Evolutionary conservation across 2,113 vertebrate species (phyloP).

Genomic region (Elgaria multicarinata): DNA sequence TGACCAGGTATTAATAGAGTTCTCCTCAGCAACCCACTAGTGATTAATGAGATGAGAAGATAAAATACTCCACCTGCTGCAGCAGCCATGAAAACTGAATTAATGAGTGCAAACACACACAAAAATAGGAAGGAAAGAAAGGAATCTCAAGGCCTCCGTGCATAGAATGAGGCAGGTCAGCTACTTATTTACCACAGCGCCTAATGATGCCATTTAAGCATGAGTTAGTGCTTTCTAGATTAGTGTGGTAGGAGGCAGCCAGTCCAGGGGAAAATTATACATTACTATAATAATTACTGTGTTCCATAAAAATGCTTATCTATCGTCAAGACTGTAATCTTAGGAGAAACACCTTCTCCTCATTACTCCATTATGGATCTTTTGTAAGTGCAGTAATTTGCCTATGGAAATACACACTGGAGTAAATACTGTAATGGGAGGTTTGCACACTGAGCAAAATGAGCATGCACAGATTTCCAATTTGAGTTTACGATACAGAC

Average conservation of each 20-base stretch:
- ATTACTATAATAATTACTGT: slow-evolving; percentile 61
- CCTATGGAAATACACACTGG: slow-evolving; percentile 41
- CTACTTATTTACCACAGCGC: slow-evolving; percentile 60
- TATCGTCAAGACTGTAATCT: slow-evolving; percentile 50
- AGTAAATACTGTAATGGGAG: slow-evolving; percentile 32
- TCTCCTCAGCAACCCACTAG: slow-evolving; percentile 68
- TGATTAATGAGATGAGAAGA: slow-evolving; percentile 81
- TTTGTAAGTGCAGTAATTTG: slow-evolving; percentile 56
- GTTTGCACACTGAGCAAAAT: slow-evolving; percentile 1
- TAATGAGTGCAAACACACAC: slow-evolving; percentile 64
- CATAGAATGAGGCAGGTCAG: slow-evolving; percentile 54
- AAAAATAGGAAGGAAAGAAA: neutral
- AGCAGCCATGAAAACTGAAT: slow-evolving; percentile 71
- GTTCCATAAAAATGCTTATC: slow-evolving; percentile 48
- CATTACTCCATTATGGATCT: slow-evolving; percentile 45
- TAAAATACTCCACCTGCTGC: slow-evolving; percentile 75
- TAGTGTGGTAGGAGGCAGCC: slow-evolving; percentile 56
- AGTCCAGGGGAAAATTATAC: slow-evolving; percentile 63
- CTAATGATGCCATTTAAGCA: slow-evolving; percentile 65
- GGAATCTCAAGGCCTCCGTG: slow-evolving; percentile 46
- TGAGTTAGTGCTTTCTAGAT: slow-evolving; percentile 62
- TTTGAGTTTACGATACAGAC: neutral
- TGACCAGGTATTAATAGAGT: slow-evolving; percentile 74
- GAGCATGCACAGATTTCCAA: neutral
- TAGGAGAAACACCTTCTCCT: slow-evolving; percentile 44